phyloP scores from a whole-genome alignment of 2,888 invertebrate genomes.

The Crematogaster levior region DNA sequence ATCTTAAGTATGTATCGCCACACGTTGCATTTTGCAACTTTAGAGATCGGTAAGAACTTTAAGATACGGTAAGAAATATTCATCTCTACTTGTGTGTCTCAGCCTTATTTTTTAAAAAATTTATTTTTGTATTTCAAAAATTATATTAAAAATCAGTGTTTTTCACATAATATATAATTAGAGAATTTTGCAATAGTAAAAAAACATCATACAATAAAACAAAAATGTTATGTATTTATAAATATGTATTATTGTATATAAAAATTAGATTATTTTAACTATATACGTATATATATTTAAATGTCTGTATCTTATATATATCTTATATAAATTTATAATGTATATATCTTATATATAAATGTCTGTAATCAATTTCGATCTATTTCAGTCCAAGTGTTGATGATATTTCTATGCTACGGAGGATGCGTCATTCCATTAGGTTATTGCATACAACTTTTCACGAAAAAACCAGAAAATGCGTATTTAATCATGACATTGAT shows the following conservation, averaged over 20 bases:
- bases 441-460: conserved; percentile 65
- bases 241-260: background rate
- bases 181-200: background rate
- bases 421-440: conserved; percentile 62
- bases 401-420: conserved; percentile 64
- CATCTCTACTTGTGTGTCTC: background rate
- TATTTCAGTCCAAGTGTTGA: conserved; percentile 56
- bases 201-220: background rate
- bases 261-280: no score
- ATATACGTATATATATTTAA: no score
- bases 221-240: background rate
- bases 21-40: background rate
- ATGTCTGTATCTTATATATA: no score
- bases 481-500: conserved; percentile 58
- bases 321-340: no score
- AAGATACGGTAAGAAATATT: background rate
- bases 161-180: background rate
- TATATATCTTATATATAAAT: background rate
- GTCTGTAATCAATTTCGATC: background rate
- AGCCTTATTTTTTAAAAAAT: background rate
- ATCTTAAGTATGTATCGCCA: conserved; percentile 14
- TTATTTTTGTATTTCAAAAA: background rate
- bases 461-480: conserved; percentile 47
- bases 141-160: background rate
- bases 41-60: conserved; percentile 28